Evolutionary conservation across 2,797 vertebrate species (phyloP).

Genomic region (Emydoidea blandingii): DNA sequence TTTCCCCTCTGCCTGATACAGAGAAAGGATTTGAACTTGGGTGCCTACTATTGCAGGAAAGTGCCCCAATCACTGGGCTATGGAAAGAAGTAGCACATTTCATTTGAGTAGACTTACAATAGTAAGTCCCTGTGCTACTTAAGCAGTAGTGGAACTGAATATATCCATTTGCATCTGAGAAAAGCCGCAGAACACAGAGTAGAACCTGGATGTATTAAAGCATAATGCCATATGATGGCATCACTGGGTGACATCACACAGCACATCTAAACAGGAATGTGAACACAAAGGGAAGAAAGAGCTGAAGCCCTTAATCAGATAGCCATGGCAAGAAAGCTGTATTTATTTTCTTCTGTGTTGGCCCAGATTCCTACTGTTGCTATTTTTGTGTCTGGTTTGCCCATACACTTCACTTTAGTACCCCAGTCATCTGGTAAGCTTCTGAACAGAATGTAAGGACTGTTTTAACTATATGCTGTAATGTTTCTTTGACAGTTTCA

Average conservation of each 20-base stretch:
- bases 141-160: neutral
- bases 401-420: constrained; percentile 9
- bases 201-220: neutral
- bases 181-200: neutral
- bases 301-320: neutral
- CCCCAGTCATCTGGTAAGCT: neutral
- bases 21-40: neutral
- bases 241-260: neutral
- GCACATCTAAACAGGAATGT: neutral
- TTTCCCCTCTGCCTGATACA: neutral
- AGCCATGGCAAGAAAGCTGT: neutral
- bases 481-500: neutral
- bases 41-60: neutral
- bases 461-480: constrained; percentile 26
- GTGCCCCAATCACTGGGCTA: neutral
- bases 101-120: neutral
- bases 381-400: neutral
- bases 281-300: neutral
- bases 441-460: constrained; percentile 29
- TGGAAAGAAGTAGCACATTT: neutral
- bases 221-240: neutral
- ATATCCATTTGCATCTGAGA: neutral
- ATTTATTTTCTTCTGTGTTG: neutral
- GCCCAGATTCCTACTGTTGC: neutral
- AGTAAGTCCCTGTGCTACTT: neutral